These are phyloP conservation scores for Telenomus remus DNA, from an alignment of 1,140 invertebrate genomes.

Conservation along the genomic window DNA sequence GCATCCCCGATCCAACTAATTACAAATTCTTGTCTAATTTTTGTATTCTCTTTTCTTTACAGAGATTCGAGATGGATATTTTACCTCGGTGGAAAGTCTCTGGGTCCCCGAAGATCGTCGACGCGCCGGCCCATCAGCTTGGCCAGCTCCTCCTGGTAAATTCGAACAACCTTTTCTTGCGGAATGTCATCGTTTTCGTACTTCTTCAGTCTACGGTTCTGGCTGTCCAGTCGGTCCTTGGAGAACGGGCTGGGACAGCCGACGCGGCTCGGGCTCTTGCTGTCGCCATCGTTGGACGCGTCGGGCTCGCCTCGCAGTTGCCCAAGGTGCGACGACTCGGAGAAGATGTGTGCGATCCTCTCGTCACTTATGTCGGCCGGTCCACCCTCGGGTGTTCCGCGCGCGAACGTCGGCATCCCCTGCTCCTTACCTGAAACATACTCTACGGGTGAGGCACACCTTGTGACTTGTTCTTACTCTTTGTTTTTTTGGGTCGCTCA, in stretches of 20 bases:
- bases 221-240: constrained; percentile 80
- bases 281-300: constrained; percentile 75
- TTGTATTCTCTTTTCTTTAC: too few relatives aligned
- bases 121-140: constrained; percentile 90
- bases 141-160: constrained; percentile 96
- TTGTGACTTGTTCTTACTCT: constrained; percentile 73
- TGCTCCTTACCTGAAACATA: constrained; percentile 86
- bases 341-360: constrained; percentile 93
- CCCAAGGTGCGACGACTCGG: constrained; percentile 89
- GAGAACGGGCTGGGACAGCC: constrained; percentile 85
- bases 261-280: constrained; percentile 85
- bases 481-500: constrained; percentile 26
- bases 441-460: constrained; percentile 76
- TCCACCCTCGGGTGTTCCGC: constrained; percentile 80
- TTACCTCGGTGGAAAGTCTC: constrained; percentile 77
- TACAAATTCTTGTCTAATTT: too few relatives aligned
- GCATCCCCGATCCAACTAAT: too few relatives aligned
- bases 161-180: constrained; percentile 96
- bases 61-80: constrained; percentile 28
- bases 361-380: constrained; percentile 91
- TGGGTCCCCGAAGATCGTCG: constrained; percentile 81
- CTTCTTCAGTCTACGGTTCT: constrained; percentile 86
- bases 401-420: constrained; percentile 83
- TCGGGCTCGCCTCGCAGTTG: constrained; percentile 75
- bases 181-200: constrained; percentile 96